Percentiles rank a stretch among this genome's conserved stretches.
These are phyloP conservation scores for Temnopleurus reevesii DNA, from an alignment of 53 echinoderm and acorn worm genomes.

Conservation along the genomic window DNA sequence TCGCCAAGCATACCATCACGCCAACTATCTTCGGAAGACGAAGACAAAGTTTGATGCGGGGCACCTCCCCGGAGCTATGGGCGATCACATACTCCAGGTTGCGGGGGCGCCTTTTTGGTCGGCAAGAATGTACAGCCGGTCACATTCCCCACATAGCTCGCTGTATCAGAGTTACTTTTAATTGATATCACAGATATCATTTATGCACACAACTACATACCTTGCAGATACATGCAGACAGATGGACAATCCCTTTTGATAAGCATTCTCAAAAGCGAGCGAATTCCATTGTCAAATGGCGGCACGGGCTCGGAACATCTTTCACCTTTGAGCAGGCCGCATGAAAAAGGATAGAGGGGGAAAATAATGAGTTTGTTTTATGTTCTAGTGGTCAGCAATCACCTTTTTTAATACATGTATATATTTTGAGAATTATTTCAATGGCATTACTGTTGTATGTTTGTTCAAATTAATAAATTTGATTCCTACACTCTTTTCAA, in stretches of 20 bases:
- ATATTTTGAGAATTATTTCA: too few relatives aligned
- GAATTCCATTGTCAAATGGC: neutral
- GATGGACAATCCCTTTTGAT: neutral
- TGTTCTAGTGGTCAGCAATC: too few relatives aligned
- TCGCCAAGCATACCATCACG: neutral
- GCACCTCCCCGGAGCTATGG: neutral
- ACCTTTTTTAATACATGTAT: too few relatives aligned
- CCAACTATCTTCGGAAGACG: neutral
- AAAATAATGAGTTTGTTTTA: too few relatives aligned
- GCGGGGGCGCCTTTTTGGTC: neutral
- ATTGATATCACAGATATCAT: slow-evolving; percentile 33
- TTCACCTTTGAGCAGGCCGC: too few relatives aligned
- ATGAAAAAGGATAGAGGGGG: too few relatives aligned
- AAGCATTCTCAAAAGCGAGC: neutral
- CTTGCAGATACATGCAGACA: neutral
- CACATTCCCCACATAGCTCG: slow-evolving; percentile 8
- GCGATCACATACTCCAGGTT: neutral
- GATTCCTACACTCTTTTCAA: too few relatives aligned
- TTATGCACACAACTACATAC: neutral
- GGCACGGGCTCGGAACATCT: too few relatives aligned
- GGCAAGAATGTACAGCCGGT: slow-evolving; percentile 34
- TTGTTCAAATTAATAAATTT: too few relatives aligned
- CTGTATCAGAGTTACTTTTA: slow-evolving; percentile 1
- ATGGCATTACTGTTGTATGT: too few relatives aligned
- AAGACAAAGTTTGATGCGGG: neutral